Conservation (phyloP, 2,797 vertebrate genomes). For the Cyprinodon diabolis region DNA sequence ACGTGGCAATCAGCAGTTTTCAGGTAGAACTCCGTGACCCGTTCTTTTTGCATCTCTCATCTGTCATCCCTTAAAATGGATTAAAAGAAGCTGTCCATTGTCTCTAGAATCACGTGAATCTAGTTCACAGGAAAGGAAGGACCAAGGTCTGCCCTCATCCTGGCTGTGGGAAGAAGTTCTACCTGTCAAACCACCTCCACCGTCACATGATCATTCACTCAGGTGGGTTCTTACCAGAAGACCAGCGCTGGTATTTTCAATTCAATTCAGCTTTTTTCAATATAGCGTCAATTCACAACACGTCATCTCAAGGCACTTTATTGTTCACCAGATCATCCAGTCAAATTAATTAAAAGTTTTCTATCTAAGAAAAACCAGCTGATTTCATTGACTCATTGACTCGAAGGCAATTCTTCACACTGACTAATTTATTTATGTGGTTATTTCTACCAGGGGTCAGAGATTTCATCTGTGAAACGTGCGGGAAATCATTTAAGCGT, state of each 20-base stretch:
- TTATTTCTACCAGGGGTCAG: constrained; percentile 81
- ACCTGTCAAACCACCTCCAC: constrained; percentile 91
- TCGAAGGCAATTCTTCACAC: too few species aligned
- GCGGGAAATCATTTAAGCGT: constrained; percentile 94
- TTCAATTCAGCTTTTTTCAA: too few species aligned
- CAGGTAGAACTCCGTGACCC: constrained; percentile 77
- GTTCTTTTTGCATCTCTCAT: neutral
- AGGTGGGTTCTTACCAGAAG: constrained; percentile 73
- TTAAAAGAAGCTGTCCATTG: constrained; percentile 5
- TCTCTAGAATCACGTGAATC: constrained; percentile 88
- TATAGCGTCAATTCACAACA: too few species aligned
- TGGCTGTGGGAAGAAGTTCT: constrained; percentile 94
- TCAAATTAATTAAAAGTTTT: too few species aligned
- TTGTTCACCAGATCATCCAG: too few species aligned
- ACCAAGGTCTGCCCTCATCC: constrained; percentile 93
- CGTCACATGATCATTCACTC: constrained; percentile 95
- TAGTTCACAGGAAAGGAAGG: constrained; percentile 90
- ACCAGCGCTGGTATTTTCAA: neutral
- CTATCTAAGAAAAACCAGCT: too few species aligned
- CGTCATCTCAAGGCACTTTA: too few species aligned
- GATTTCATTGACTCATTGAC: too few species aligned
- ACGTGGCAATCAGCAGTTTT: constrained; percentile 90
- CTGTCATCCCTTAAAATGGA: neutral
- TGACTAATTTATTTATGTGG: neutral
- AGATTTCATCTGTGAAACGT: constrained; percentile 94